Evolutionary conservation across 2,113 vertebrate species (phyloP), one percentile per base, ranked within the genome.

Genomic region (Electrona antarctica): DNA sequence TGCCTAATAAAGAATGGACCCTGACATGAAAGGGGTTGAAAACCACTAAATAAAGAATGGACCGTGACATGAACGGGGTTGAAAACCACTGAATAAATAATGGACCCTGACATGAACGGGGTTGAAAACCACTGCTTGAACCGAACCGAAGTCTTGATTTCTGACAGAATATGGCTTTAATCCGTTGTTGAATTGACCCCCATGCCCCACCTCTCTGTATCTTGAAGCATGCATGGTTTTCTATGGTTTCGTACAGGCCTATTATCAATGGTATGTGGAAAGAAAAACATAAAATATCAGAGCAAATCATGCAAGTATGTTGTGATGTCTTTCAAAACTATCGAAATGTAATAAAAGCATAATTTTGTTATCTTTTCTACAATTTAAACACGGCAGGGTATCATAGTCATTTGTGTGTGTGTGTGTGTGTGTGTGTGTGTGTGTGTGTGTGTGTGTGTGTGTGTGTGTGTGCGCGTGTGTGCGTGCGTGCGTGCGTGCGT

Each of bases 331-430:
- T 85, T 88, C 88, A 76, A 88, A 41, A 84, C 77, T 71, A 88
- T 87, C 71, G 86, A 88, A 67, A 81, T 87, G 84, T 88, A 90
- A 90, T 91, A 88, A 91, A 90, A 41, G 2, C 3, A 21, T 80
- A 13, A 78, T 88, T 91, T 92, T 92, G 85, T 91, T 89, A 92
- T 90, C 83, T 90, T 92, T 92, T 91, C 70, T 92, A 89, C 87
- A 82, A 89, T 61, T n/a, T 14, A 85, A 82, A 82, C 29, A 75
- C 60, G 75, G 52, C 84, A 60, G 59, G 57, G 74, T 54, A 75
- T 83, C 66, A 81, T 72, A 69, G 61, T 89, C 77, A 69, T 91
- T 89, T 49, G 60, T 56, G 59, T 47, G 60, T 64, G 55, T 67
- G n/a, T n/a, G n/a, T n/a, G n/a, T n/a, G n/a, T n/a, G n/a, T n/a